phyloP scores from a whole-genome alignment of 2,797 vertebrate genomes.

The Linurgus olivaceus region DNA sequence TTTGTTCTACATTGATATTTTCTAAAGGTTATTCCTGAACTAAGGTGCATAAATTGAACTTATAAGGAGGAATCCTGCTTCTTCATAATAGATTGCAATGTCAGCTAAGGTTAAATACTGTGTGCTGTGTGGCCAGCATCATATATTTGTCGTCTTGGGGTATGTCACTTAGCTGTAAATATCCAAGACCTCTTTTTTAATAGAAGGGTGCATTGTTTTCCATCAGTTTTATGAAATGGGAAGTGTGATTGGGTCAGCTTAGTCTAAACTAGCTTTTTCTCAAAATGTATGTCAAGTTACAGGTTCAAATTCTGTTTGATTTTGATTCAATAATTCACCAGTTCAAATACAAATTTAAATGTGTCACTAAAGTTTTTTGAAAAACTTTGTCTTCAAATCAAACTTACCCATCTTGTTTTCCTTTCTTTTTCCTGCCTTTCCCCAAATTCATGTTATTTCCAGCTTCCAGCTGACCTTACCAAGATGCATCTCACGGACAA shows the following conservation, averaged over 20 bases:
- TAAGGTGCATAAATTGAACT: not conserved
- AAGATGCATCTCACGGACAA: constrained; percentile 97
- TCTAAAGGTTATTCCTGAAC: not conserved
- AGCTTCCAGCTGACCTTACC: constrained; percentile 97
- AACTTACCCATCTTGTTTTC: not conserved
- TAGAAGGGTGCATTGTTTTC: not conserved
- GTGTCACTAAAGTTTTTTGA: not conserved
- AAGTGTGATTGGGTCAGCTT: not conserved
- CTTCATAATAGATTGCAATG: not conserved
- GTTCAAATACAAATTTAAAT: not conserved
- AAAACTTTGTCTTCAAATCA: not conserved
- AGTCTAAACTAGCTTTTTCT: not conserved
- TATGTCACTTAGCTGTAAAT: not conserved
- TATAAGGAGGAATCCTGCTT: not conserved
- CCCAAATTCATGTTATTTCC: constrained; percentile 35
- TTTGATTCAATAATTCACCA: not conserved
- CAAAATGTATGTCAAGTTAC: accelerated
- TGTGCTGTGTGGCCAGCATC: not conserved
- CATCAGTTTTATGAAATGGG: not conserved
- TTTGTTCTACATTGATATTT: not conserved
- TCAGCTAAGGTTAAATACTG: not conserved
- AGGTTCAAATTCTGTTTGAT: not conserved
- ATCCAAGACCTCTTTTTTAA: not conserved
- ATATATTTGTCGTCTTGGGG: not conserved
- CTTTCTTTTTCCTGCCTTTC: not conserved